A percentile compares a stretch with the other conserved stretches of the same genome.
phyloP scores from a whole-genome alignment of 2,797 vertebrate genomes.

The Mus caroli region DNA sequence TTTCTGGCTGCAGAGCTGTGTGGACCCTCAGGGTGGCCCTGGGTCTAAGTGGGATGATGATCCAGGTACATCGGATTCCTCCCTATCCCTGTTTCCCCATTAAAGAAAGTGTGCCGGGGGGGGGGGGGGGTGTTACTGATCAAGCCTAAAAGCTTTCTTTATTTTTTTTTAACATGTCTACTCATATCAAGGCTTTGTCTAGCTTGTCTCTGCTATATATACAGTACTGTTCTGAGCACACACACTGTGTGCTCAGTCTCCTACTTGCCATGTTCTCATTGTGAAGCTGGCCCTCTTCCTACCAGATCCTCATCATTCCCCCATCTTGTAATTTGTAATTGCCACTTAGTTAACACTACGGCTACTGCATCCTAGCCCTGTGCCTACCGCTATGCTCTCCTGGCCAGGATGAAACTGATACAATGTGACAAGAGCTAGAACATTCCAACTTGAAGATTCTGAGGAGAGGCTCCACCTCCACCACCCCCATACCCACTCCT shows the following conservation, averaged over 20 bases:
- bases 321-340: not conserved
- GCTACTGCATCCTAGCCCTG: not conserved
- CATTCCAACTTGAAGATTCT: conserved; percentile 68
- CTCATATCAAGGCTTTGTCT: not conserved
- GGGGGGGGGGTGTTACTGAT: not conserved
- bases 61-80: not conserved
- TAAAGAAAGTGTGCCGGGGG: not conserved
- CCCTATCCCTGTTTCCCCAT: not conserved
- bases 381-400: not conserved
- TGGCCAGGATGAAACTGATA: conserved; percentile 50
- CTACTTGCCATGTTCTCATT: not conserved
- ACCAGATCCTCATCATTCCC: not conserved
- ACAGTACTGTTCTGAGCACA: not conserved
- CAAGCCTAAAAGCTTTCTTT: not conserved
- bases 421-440: conserved; percentile 66
- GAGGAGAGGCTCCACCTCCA: conserved; percentile 36
- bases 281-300: not conserved
- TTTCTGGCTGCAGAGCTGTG: not conserved
- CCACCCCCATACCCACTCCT: conserved; percentile 12
- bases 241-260: not conserved
- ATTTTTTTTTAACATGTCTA: not conserved
- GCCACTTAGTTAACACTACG: not conserved
- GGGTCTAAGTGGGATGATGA: not conserved
- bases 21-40: not conserved
- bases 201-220: not conserved